Conservation (phyloP, 2,113 vertebrate genomes). For the Motacilla tschutschensis region DNA sequence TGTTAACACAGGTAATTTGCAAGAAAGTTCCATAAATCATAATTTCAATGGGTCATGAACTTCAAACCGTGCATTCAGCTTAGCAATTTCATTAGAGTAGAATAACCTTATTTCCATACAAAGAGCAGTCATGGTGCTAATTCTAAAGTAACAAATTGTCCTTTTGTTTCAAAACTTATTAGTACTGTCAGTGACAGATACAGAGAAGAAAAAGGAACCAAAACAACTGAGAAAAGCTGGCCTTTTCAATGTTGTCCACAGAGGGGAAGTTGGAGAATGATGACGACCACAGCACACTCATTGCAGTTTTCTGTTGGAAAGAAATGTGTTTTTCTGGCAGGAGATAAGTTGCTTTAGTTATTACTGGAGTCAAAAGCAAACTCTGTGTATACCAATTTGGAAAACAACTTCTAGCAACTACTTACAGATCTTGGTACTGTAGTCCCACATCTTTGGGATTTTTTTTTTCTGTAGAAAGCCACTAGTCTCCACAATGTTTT, state of each 20-base stretch:
- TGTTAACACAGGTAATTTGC: conserved; percentile 5
- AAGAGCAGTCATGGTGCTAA: conserved; percentile 26
- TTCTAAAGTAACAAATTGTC: conserved; percentile 45
- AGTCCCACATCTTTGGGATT: neutral
- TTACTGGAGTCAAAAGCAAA: conserved; percentile 7
- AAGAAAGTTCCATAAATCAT: conserved; percentile 30
- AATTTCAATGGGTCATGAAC: conserved; percentile 28
- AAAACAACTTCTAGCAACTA: neutral
- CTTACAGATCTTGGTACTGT: neutral
- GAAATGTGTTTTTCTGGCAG: neutral
- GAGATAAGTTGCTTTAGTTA: neutral
- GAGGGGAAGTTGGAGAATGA: neutral
- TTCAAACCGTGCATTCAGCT: conserved; percentile 47
- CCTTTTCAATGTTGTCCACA: conserved; percentile 9
- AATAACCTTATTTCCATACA: conserved; percentile 53
- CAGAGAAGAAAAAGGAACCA: neutral
- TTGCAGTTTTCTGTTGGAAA: conserved; percentile 2
- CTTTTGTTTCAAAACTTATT: conserved; percentile 18
- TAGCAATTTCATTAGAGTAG: conserved; percentile 31
- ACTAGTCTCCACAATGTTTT: neutral
- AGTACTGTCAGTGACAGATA: neutral
- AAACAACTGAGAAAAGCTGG: neutral
- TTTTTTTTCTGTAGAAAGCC: neutral
- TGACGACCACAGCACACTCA: neutral
- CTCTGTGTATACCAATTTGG: neutral